A percentile compares a stretch with the other conserved stretches of the same genome.
phyloP scores from a whole-genome alignment of 2,888 invertebrate genomes.

The Xiphydria camelus region DNA sequence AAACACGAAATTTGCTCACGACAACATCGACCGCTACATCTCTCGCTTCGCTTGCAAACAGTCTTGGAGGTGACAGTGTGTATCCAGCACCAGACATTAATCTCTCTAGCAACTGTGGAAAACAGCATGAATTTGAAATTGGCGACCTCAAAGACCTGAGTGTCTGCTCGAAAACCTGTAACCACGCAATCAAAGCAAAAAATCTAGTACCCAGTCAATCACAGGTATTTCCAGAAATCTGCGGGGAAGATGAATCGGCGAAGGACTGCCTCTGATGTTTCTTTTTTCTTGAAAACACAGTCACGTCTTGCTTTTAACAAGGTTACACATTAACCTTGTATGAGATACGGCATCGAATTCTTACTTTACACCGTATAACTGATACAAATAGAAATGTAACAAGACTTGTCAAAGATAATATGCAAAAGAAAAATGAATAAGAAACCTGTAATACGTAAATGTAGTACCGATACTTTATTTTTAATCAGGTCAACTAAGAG shows the following conservation, averaged over 20 bases:
- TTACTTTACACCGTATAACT: too few species aligned
- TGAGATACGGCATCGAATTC: too few species aligned
- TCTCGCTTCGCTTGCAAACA: slow-evolving; percentile 59
- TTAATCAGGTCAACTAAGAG: too few species aligned
- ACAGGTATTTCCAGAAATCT: slow-evolving; percentile 33
- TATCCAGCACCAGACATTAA: slow-evolving; percentile 29
- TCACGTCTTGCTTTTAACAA: slow-evolving; percentile 35
- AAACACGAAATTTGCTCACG: slow-evolving; percentile 46
- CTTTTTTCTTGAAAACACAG: slow-evolving; percentile 33
- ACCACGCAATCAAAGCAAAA: slow-evolving; percentile 38
- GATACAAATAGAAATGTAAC: too few species aligned
- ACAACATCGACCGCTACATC: slow-evolving; percentile 63
- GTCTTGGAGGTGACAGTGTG: slow-evolving; percentile 31
- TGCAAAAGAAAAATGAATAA: too few species aligned
- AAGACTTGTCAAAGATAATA: too few species aligned
- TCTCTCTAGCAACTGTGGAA: slow-evolving; percentile 30
- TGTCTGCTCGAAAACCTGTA: slow-evolving; percentile 48
- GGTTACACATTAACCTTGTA: too few species aligned
- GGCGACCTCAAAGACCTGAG: slow-evolving; percentile 51
- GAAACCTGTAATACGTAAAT: too few species aligned
- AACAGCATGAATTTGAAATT: slow-evolving; percentile 44
- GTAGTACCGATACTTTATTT: too few species aligned
- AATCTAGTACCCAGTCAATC: slow-evolving; percentile 29
- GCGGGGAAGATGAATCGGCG: slow-evolving; percentile 45
- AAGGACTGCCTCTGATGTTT: slow-evolving; percentile 53